phyloP scores from a whole-genome alignment of 1,140 invertebrate genomes.

The Armadillidium nasatum region DNA sequence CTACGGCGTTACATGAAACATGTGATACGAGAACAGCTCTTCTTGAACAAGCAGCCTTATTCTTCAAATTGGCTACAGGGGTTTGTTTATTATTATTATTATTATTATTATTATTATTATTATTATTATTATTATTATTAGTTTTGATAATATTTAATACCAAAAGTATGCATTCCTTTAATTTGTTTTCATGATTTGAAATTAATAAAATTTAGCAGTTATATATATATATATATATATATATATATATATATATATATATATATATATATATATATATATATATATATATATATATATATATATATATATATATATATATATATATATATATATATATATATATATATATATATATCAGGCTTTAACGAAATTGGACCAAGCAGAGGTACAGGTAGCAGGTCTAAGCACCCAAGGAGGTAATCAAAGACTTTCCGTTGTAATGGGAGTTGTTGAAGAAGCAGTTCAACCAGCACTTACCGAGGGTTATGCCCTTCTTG shows the following conservation, averaged over 20 bases:
- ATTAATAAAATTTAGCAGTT: too few species aligned
- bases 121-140: too few species aligned
- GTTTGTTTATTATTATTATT: neutral
- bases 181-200: too few species aligned
- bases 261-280: slow-evolving; percentile 26
- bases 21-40: slow-evolving; percentile 66
- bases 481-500: slow-evolving; percentile 68
- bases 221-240: slow-evolving; percentile 7
- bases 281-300: slow-evolving; percentile 12
- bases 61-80: slow-evolving; percentile 49
- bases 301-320: slow-evolving; percentile 21
- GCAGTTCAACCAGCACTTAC: slow-evolving; percentile 59
- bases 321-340: slow-evolving; percentile 25
- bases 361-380: slow-evolving; percentile 68
- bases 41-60: slow-evolving; percentile 63
- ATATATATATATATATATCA: slow-evolving; percentile 47
- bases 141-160: too few species aligned
- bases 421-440: slow-evolving; percentile 62
- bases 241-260: slow-evolving; percentile 16
- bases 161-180: too few species aligned
- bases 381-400: slow-evolving; percentile 69
- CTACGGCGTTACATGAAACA: slow-evolving; percentile 67
- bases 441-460: slow-evolving; percentile 61
- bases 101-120: too few species aligned
- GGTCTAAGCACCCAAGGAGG: slow-evolving; percentile 53